Evolutionary conservation across 1,140 invertebrate genomes (phyloP).

Genomic region (Trichonephila clavata): DNA sequence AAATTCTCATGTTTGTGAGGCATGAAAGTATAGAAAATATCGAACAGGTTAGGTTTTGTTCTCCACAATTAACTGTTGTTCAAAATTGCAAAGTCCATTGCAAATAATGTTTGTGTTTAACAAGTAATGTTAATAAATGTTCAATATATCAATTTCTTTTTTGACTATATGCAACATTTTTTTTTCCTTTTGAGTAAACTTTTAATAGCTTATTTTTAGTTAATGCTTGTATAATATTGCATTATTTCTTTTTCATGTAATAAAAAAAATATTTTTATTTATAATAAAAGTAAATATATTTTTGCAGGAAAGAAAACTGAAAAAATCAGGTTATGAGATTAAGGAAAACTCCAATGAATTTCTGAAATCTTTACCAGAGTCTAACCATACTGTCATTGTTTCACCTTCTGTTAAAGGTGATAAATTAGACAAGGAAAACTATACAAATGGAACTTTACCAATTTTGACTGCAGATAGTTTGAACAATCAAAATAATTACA

Average conservation of each 20-base stretch:
- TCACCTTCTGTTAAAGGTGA: background rate
- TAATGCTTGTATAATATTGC: too few relatives aligned
- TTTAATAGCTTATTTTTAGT: too few relatives aligned
- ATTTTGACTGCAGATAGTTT: slow-evolving; percentile 41
- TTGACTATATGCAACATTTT: too few relatives aligned
- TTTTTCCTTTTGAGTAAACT: too few relatives aligned
- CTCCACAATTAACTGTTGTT: too few relatives aligned
- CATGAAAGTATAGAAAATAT: too few relatives aligned
- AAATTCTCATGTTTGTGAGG: too few relatives aligned
- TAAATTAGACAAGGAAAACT: slow-evolving; percentile 44
- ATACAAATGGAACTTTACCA: slow-evolving; percentile 29
- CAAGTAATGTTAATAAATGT: too few relatives aligned
- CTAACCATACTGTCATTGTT: background rate
- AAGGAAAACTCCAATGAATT: slow-evolving; percentile 59
- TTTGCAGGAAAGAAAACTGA: slow-evolving; percentile 50
- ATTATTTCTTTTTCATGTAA: background rate
- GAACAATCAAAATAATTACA: slow-evolving; percentile 65
- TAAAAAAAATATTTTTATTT: background rate
- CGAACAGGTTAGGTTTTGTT: too few relatives aligned
- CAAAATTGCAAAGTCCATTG: too few relatives aligned
- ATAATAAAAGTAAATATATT: background rate
- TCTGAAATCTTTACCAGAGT: slow-evolving; percentile 47
- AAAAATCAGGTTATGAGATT: slow-evolving; percentile 12
- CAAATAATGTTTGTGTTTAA: too few relatives aligned
- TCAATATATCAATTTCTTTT: too few relatives aligned